Conservation (phyloP, 2,888 invertebrate genomes). For the Gnatocerus cornutus region DNA sequence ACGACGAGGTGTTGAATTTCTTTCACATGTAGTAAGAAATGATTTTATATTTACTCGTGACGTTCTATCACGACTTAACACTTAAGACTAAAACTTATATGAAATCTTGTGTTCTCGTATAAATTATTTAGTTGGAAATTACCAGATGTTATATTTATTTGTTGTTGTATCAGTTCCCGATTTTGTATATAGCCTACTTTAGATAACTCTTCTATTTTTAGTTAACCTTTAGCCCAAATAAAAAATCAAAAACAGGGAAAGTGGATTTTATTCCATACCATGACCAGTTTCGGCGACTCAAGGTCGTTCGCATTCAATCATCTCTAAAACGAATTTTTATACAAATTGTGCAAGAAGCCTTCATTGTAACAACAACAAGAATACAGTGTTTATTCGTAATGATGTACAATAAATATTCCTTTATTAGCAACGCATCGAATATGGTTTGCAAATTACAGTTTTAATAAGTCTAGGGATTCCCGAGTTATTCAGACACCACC, state of each 20-base stretch:
- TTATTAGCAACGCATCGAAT: conserved; percentile 35
- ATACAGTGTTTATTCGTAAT: too few species aligned
- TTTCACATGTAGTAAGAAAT: conserved; percentile 32
- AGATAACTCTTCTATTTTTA: conserved; percentile 25
- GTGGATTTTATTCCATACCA: background rate
- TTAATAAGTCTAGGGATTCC: conserved; percentile 47
- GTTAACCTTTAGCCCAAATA: conserved; percentile 24
- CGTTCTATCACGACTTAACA: conserved; percentile 29
- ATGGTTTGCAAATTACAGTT: conserved; percentile 43
- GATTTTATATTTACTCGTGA: conserved; percentile 22
- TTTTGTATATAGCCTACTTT: conserved; percentile 33
- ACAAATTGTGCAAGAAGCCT: background rate
- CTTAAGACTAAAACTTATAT: conserved; percentile 23
- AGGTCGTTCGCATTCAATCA: conserved; percentile 22
- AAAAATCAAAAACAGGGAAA: background rate
- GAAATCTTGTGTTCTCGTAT: conserved; percentile 30
- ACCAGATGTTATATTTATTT: conserved; percentile 27
- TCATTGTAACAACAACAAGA: too few species aligned
- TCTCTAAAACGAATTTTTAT: background rate
- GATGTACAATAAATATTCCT: background rate
- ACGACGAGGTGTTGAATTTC: conserved; percentile 19
- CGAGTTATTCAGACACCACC: conserved; percentile 46
- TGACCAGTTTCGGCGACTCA: conserved; percentile 11
- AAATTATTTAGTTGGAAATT: conserved; percentile 27
- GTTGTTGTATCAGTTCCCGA: conserved; percentile 25